Conservation (phyloP, 1,140 invertebrate species). For the Cherax destructor region DNA sequence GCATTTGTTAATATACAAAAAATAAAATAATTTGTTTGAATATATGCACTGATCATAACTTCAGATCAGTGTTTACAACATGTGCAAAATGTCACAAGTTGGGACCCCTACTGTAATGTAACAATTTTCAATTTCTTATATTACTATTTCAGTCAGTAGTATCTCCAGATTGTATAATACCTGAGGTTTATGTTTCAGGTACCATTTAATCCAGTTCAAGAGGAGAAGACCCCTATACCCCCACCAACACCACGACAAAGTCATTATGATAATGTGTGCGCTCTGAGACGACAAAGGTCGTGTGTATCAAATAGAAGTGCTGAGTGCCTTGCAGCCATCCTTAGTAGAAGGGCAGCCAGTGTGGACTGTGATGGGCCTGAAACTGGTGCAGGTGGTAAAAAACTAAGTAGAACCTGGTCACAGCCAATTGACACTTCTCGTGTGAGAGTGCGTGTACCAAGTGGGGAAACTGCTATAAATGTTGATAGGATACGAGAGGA, state of each 20-base stretch:
- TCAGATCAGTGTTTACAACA: no score
- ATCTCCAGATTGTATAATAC: not conserved
- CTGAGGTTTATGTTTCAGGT: constrained; percentile 51
- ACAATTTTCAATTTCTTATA: not conserved
- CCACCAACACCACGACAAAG: constrained; percentile 61
- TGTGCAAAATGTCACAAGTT: no score
- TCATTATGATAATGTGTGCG: constrained; percentile 70
- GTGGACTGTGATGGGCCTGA: constrained; percentile 46
- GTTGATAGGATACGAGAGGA: constrained; percentile 59
- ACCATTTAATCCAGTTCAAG: constrained; percentile 65
- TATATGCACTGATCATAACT: no score
- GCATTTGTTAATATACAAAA: no score
- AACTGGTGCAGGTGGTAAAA: constrained; percentile 37
- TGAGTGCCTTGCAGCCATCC: constrained; percentile 63
- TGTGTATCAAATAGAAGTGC: constrained; percentile 67
- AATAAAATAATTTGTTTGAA: no score
- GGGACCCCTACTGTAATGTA: not conserved
- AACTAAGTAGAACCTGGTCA: constrained; percentile 54
- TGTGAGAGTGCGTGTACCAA: constrained; percentile 38
- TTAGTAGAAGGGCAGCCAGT: constrained; percentile 61
- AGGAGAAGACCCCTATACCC: constrained; percentile 20
- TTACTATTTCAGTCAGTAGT: not conserved
- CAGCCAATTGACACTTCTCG: constrained; percentile 56
- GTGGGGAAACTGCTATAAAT: constrained; percentile 49
- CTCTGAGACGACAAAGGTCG: constrained; percentile 66